A percentile compares a stretch with the other conserved stretches of the same genome.
Conservation (phyloP, 2,113 vertebrate genomes). For the Toxostoma redivivum region DNA sequence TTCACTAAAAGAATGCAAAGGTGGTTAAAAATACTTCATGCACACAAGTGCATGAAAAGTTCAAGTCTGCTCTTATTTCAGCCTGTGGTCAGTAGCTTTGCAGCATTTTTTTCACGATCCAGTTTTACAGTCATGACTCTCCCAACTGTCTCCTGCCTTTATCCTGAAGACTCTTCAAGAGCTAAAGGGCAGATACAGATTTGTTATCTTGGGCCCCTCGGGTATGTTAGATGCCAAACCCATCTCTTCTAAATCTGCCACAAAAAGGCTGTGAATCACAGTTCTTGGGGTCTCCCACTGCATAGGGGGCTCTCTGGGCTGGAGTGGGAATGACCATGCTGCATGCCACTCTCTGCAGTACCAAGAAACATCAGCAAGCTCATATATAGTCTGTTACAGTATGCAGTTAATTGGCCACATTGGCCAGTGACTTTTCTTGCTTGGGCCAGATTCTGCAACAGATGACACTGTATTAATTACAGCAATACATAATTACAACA, state of each 20-base stretch:
- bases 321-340: neutral
- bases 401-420: neutral
- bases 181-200: neutral
- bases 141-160: neutral
- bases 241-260: neutral
- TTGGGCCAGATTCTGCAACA: neutral
- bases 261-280: neutral
- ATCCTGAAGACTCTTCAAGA: neutral
- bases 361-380: neutral
- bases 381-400: neutral
- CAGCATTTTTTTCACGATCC: neutral
- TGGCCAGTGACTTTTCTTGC: neutral
- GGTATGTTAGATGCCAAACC: neutral
- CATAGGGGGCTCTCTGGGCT: neutral
- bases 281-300: neutral
- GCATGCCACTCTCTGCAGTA: neutral
- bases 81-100: neutral
- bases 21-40: neutral
- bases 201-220: fast-evolving
- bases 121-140: neutral
- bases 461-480: neutral
- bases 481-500: neutral
- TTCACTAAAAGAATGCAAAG: neutral
- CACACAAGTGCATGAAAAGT: neutral
- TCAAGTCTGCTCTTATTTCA: neutral